Percentiles rank a stretch among this genome's conserved stretches.
phyloP scores from a whole-genome alignment of 2,113 vertebrate species.

The Forbesichthys papilliferus region DNA sequence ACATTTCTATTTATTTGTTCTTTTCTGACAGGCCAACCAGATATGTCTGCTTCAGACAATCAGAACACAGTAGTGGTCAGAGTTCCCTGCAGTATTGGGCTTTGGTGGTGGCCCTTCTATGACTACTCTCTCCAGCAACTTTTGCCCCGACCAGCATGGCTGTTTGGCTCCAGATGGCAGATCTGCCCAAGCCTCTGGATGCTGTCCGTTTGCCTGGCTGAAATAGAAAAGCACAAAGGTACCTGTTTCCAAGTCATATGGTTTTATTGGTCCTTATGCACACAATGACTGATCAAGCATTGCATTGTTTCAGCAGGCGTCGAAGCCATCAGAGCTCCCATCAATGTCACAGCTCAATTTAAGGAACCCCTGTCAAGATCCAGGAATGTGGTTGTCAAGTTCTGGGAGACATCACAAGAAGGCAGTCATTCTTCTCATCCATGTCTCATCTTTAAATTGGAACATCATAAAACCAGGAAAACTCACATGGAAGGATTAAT shows the following conservation, averaged over 20 bases:
- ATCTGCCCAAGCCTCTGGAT: slow-evolving; percentile 60
- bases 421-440: not conserved
- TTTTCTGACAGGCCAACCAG: slow-evolving; percentile 21
- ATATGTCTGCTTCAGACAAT: slow-evolving; percentile 9
- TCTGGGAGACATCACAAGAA: slow-evolving; percentile 42
- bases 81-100: slow-evolving; percentile 31
- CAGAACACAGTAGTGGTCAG: slow-evolving; percentile 49
- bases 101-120: slow-evolving; percentile 38
- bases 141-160: slow-evolving; percentile 29
- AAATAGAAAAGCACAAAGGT: slow-evolving; percentile 74
- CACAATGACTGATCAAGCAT: not conserved
- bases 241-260: not conserved
- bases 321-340: slow-evolving; percentile 59
- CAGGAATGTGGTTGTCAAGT: slow-evolving; percentile 43
- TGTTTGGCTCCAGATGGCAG: slow-evolving; percentile 36
- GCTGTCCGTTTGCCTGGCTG: slow-evolving; percentile 69
- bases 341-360: slow-evolving; percentile 51
- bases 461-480: slow-evolving; percentile 16
- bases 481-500: slow-evolving; percentile 56
- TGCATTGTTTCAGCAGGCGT: slow-evolving; percentile 53
- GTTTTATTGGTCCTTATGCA: not conserved
- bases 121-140: slow-evolving; percentile 34
- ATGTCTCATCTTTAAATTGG: slow-evolving; percentile 52
- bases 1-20: slow-evolving; percentile 7
- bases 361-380: slow-evolving; percentile 42